Evolutionary conservation across 2,888 invertebrate genomes (phyloP), one percentile per base, ranked within the genome.

Genomic region (Oscheius sp.): DNA sequence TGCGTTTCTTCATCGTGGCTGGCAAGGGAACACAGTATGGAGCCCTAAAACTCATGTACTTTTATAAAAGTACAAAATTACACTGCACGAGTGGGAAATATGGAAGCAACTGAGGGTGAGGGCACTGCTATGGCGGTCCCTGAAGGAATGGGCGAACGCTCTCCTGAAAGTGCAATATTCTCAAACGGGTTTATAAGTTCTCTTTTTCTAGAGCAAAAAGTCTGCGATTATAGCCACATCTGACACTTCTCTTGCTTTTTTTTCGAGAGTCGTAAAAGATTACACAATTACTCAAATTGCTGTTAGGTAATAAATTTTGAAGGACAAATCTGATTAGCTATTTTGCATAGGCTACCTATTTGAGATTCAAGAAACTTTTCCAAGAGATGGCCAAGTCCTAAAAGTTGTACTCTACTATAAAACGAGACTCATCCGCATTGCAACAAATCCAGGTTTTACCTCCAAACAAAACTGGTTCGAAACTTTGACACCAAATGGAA

Each of bases 1-100:
- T 58, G 2, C 33, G 37, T 29, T 55, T 57, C 10, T 13, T 35
- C 51, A 66, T 53, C 32, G 58, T 70, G 10, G 70, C 58, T 29
- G 58, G 70, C 3, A 70, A 48, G 11, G 70, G 35, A 2, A 70
- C 70, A 32, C 68, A 68, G 42, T 68, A 68, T 21, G 68, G 68
- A 47, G 48, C 63, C 5, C 47, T 47, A 47, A 47, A n/a, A 47
- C 35, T 35, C 21, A 21, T 21, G 21, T 21, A 53, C n/a, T 55
- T 55, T 5, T 5, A 2, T 47, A 63, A 47, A 63, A 63, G 11
- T 60, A 33, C 5, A 0, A 60, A n/a, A 37, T 55, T 68, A 68
- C 68, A 55, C 2, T 11, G 55, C 37, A 32, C 55, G 10, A 10
- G 53, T 11, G 1, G 68, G 68, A 35, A 68, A 68, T 10, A 68